Evolutionary conservation across 2,888 invertebrate species (phyloP).

Genomic region (Meghimatium bilineatum): DNA sequence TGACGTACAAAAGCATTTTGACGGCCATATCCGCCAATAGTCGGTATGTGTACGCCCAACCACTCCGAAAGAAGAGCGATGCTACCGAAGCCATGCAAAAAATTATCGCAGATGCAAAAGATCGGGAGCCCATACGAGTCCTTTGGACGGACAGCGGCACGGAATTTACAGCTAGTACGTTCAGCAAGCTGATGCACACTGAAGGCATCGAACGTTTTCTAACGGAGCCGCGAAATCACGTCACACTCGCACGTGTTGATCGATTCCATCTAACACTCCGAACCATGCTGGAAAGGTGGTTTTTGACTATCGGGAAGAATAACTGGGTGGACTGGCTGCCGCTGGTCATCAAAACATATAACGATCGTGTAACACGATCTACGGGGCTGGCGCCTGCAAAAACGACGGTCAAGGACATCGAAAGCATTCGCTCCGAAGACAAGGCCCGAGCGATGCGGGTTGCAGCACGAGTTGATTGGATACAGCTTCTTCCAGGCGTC

Average conservation of each 20-base stretch:
- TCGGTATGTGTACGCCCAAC: background rate
- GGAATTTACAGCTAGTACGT: background rate
- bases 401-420: background rate
- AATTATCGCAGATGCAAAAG: background rate
- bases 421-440: background rate
- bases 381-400: background rate
- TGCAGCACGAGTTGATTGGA: background rate
- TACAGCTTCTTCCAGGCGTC: background rate
- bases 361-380: background rate
- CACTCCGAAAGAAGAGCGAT: background rate
- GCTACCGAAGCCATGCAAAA: background rate
- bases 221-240: background rate
- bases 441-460: background rate
- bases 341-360: background rate
- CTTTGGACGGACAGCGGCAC: background rate
- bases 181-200: background rate
- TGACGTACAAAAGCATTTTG: background rate
- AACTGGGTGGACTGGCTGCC: background rate
- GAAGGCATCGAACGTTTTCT: background rate
- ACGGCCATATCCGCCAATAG: background rate
- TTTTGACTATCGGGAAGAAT: background rate
- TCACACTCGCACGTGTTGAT: background rate
- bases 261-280: background rate
- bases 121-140: background rate
- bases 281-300: background rate